Evolutionary conservation across 1,140 invertebrate genomes (phyloP), one percentile per base, ranked within the genome.

Genomic region (Eupeodes corollae): DNA sequence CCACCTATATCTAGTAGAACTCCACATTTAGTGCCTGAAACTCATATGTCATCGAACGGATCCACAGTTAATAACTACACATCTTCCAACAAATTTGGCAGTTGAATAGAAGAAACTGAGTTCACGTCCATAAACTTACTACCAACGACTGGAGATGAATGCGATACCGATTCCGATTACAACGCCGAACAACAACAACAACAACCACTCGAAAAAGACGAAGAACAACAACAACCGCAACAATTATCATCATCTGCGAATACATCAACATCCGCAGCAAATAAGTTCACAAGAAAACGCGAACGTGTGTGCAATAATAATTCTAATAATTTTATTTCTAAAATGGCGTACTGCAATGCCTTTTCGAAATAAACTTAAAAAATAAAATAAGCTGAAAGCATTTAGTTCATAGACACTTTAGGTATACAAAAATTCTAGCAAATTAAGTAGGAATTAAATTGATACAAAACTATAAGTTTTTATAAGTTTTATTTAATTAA

Each of bases 11-110:
- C 78, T 53, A 78, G 78, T 55, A 72, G 82, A 48, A 82, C 82
- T 52, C 79, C 79, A 42, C 82, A 84, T 66, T 75, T 84, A 43
- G 79, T 84, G 37, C 81, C 82, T 16, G 82, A 84, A 61, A 80
- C 79, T 51, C 55, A 65, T 55, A 74, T 77, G 59, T 63, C 73
- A 54, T 68, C 70, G 38, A 70, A 73, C 56, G 59, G 71, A 55
- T 63, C 70, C 56, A 45, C 21, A 50, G 65, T 51, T 63, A 66
- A 66, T 66, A 66, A 58, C 61, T 66, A 66, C 63, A 57, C 63
- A 66, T 66, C 63, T 63, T 66, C 63, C 59, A 66, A 65, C 59
- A 65, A 66, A 59, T 66, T 59, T 56, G 63, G 56, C 57, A 66
- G 63, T 60, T 66, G 63, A 66, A 42, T 18, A 26, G 21, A 26